These are phyloP conservation scores for Falco peregrinus DNA, from an alignment of 2,797 vertebrate genomes.

Conservation along the genomic window DNA sequence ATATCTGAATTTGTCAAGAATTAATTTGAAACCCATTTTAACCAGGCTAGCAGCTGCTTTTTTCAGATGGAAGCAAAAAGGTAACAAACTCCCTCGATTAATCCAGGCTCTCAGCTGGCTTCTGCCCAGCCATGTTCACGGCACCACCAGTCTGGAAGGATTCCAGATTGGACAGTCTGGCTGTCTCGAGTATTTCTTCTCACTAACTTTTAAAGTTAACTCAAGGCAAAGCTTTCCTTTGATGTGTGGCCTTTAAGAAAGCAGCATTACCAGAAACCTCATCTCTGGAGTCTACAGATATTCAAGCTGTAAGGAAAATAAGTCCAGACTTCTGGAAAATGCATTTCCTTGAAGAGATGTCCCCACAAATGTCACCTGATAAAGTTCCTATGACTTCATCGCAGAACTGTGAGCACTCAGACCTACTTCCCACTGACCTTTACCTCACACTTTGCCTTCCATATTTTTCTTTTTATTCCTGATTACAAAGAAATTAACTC, in stretches of 20 bases:
- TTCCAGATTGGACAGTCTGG: neutral
- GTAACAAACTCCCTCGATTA: neutral
- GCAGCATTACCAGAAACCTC: neutral
- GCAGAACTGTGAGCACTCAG: neutral
- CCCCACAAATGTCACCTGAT: neutral
- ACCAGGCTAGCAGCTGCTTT: neutral
- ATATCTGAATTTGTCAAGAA: conserved; percentile 43
- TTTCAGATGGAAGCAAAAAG: neutral
- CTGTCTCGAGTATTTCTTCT: neutral
- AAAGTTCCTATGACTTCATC: neutral
- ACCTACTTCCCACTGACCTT: neutral
- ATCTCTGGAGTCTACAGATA: neutral
- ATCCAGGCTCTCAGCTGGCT: neutral
- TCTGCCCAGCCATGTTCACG: neutral
- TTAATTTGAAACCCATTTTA: conserved; percentile 43
- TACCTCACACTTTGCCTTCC: neutral
- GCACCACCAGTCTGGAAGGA: neutral
- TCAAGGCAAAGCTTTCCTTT: conserved; percentile 9
- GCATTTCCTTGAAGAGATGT: neutral
- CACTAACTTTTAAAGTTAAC: neutral
- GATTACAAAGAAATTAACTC: neutral
- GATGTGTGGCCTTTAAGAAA: neutral
- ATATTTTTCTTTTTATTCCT: neutral
- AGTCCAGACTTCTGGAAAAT: neutral
- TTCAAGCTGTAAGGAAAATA: neutral